A percentile compares a stretch with the other conserved stretches of the same genome.
phyloP scores from a whole-genome alignment of 2,113 vertebrate species.

The Sinocyclocheilus anshuiensis region DNA sequence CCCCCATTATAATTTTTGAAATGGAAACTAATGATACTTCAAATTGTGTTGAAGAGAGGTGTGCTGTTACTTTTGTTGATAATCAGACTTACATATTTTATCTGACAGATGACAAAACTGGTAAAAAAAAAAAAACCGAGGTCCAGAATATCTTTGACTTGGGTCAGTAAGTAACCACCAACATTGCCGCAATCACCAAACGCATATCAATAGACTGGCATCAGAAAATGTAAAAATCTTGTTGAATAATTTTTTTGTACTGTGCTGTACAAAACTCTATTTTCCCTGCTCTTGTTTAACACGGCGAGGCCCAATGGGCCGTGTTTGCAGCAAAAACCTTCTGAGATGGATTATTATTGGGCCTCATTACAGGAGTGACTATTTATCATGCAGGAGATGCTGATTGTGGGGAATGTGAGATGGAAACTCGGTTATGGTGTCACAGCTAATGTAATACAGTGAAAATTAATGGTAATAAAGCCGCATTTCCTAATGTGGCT shows the following conservation, averaged over 20 bases:
- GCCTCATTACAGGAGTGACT: not conserved
- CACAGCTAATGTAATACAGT: constrained; percentile 23
- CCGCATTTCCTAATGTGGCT: constrained; percentile 36
- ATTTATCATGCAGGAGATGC: constrained; percentile 12
- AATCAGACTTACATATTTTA: too few relatives aligned
- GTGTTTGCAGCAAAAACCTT: constrained; percentile 2
- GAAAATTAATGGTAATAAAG: constrained; percentile 28
- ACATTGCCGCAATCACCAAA: not conserved
- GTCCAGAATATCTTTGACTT: not conserved
- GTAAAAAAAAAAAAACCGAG: too few relatives aligned
- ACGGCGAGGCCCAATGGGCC: not conserved
- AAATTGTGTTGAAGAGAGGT: too few relatives aligned
- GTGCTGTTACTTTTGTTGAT: too few relatives aligned
- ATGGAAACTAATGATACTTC: too few relatives aligned
- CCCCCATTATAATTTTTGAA: not conserved
- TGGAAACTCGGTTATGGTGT: not conserved
- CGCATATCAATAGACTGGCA: not conserved
- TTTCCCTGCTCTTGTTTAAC: constrained; percentile 26
- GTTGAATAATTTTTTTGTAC: not conserved
- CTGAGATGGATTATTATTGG: constrained; percentile 1
- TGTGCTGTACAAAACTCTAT: constrained; percentile 2
- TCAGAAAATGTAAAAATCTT: not conserved
- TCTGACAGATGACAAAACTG: too few relatives aligned
- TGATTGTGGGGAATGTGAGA: not conserved
- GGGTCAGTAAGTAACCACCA: not conserved